Conservation (phyloP, 2,797 vertebrate species). For the Sebastes hopkinsi region DNA sequence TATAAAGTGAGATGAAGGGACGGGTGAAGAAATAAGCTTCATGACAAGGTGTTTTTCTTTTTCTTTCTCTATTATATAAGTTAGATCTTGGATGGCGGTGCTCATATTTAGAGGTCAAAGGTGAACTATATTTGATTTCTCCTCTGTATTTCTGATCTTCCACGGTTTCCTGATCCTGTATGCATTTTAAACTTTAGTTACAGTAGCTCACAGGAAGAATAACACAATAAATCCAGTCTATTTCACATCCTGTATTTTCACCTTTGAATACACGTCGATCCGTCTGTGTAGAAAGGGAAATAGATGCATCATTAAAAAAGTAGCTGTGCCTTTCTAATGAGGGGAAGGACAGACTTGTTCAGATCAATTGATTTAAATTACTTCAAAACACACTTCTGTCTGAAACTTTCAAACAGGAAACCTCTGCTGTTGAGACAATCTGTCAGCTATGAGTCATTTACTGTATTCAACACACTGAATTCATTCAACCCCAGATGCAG, state of each 20-base stretch:
- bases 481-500: slow-evolving; percentile 34
- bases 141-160: slow-evolving; percentile 20
- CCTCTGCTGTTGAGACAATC: slow-evolving; percentile 45
- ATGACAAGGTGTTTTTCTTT: not conserved
- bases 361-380: slow-evolving; percentile 21
- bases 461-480: slow-evolving; percentile 70
- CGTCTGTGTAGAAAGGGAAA: slow-evolving; percentile 2
- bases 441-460: slow-evolving; percentile 54
- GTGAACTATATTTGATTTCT: slow-evolving; percentile 30
- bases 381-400: slow-evolving; percentile 6
- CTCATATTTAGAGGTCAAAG: slow-evolving; percentile 27
- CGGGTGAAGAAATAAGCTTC: slow-evolving; percentile 31
- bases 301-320: not conserved
- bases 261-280: slow-evolving; percentile 14
- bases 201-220: slow-evolving; percentile 36
- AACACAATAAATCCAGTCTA: slow-evolving; percentile 51
- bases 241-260: slow-evolving; percentile 58
- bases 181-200: slow-evolving; percentile 7
- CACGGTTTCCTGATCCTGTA: slow-evolving; percentile 6
- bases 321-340: not conserved
- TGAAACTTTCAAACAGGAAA: slow-evolving; percentile 9
- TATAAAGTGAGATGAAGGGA: slow-evolving; percentile 5
- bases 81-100: slow-evolving; percentile 11
- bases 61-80: not conserved
- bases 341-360: not conserved